Conservation (phyloP, 1,140 invertebrate species). For the Drosophila murphyi region DNA sequence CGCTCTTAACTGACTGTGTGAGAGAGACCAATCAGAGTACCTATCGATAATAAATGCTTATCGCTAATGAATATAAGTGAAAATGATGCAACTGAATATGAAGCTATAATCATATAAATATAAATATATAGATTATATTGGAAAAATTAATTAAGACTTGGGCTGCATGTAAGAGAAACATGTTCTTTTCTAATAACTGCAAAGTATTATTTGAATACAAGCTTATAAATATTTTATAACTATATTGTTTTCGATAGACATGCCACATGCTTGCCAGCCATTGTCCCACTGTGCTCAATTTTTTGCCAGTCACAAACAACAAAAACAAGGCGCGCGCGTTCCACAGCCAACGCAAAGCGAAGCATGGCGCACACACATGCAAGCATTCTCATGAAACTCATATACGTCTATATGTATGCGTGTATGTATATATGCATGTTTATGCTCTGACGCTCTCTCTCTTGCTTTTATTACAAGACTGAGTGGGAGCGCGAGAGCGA, state of each 20-base stretch:
- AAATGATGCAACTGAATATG: neutral
- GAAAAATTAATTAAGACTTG: too few species aligned
- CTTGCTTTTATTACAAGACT: conserved; percentile 38
- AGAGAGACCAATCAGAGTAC: conserved; percentile 28
- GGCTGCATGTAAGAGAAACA: too few species aligned
- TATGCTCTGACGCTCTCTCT: conserved; percentile 18
- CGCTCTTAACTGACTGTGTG: conserved; percentile 24
- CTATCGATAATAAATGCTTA: conserved; percentile 31
- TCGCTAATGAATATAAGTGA: neutral
- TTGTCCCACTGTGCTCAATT: conserved; percentile 38
- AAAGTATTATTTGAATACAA: too few species aligned
- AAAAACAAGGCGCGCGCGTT: conserved; percentile 19
- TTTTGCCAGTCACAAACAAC: conserved; percentile 52
- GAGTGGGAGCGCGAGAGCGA: conserved; percentile 44
- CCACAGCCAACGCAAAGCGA: neutral
- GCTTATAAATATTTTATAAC: too few species aligned
- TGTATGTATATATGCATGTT: conserved; percentile 4
- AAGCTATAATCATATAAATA: neutral
- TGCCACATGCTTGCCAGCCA: neutral
- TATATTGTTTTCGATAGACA: neutral
- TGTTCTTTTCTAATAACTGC: too few species aligned
- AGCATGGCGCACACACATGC: conserved; percentile 24
- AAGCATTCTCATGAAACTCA: conserved; percentile 1
- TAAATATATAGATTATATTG: too few species aligned
- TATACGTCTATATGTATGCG: neutral